phyloP scores from a whole-genome alignment of 53 echinoderm and acorn worm genomes.

The Apostichopus leukothele region DNA sequence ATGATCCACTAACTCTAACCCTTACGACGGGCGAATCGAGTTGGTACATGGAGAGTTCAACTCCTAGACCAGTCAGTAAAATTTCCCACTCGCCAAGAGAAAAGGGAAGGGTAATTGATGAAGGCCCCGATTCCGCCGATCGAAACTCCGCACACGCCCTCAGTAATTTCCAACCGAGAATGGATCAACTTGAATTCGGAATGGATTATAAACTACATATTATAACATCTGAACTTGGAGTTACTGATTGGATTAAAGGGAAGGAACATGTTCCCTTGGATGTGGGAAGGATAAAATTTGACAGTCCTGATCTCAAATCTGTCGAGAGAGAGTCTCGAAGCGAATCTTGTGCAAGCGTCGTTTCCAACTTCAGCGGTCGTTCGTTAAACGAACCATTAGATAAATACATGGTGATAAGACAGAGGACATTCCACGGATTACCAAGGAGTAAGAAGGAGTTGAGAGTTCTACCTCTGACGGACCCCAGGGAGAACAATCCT shows the following conservation, averaged over 20 bases:
- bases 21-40: not conserved
- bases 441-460: conserved; percentile 71
- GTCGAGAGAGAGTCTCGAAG: conserved; percentile 17
- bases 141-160: not conserved
- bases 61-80: not conserved
- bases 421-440: conserved; percentile 86
- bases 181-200: not conserved
- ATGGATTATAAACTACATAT: conserved; percentile 18
- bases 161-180: not conserved
- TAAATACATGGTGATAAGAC: conserved; percentile 90
- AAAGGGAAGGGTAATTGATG: not conserved
- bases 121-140: not conserved
- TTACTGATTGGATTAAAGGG: conserved; percentile 36
- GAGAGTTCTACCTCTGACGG: conserved; percentile 73
- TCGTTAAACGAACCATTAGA: conserved; percentile 85
- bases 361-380: conserved; percentile 44
- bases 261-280: conserved; percentile 31
- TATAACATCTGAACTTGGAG: conserved; percentile 26
- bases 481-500: conserved; percentile 70
- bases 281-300: conserved; percentile 21
- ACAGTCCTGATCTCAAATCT: conserved; percentile 7
- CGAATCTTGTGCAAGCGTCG: conserved; percentile 24
- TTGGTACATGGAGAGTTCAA: conserved; percentile 29
- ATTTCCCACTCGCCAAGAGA: not conserved
- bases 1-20: not conserved